phyloP scores from a whole-genome alignment of 2,113 vertebrate species.

The Polypterus senegalus region DNA sequence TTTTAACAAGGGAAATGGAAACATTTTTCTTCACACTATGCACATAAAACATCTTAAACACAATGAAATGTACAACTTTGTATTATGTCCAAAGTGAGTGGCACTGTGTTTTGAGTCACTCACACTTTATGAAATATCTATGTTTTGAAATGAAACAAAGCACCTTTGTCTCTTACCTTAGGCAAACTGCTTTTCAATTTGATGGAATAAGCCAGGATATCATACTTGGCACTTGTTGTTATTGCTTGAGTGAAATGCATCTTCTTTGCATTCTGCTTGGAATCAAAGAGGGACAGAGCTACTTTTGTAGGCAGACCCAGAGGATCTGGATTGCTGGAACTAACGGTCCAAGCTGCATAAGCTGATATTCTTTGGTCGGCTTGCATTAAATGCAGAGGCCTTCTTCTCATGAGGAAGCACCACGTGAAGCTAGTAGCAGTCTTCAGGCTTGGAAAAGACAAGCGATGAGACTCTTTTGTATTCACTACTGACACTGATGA shows the following conservation, averaged over 20 bases:
- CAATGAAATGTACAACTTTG: too few species aligned
- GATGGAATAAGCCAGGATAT: slow-evolving; percentile 82
- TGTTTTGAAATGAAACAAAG: slow-evolving; percentile 3
- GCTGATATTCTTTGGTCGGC: slow-evolving; percentile 76
- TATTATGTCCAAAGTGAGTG: too few species aligned
- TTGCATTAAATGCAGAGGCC: slow-evolving; percentile 69
- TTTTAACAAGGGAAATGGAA: too few species aligned
- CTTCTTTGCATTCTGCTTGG: slow-evolving; percentile 81
- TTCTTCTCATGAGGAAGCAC: slow-evolving; percentile 86
- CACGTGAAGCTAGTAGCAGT: slow-evolving; percentile 85
- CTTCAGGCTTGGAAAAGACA: slow-evolving; percentile 84
- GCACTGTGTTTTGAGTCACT: too few species aligned
- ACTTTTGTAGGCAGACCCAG: slow-evolving; percentile 84
- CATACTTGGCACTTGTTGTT: slow-evolving; percentile 65
- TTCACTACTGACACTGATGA: slow-evolving; percentile 47
- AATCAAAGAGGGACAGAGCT: slow-evolving; percentile 85
- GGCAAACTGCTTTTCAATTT: slow-evolving; percentile 78
- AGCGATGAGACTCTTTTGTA: slow-evolving; percentile 53
- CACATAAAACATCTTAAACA: too few species aligned
- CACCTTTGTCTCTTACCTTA: slow-evolving; percentile 51
- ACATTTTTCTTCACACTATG: too few species aligned
- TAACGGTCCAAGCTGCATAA: slow-evolving; percentile 73
- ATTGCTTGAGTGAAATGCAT: slow-evolving; percentile 78
- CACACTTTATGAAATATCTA: background rate
- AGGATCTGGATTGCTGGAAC: slow-evolving; percentile 71